Evolutionary conservation across 2,113 vertebrate species (phyloP), one percentile per base, ranked within the genome.

Genomic region (Anolis sagrei): DNA sequence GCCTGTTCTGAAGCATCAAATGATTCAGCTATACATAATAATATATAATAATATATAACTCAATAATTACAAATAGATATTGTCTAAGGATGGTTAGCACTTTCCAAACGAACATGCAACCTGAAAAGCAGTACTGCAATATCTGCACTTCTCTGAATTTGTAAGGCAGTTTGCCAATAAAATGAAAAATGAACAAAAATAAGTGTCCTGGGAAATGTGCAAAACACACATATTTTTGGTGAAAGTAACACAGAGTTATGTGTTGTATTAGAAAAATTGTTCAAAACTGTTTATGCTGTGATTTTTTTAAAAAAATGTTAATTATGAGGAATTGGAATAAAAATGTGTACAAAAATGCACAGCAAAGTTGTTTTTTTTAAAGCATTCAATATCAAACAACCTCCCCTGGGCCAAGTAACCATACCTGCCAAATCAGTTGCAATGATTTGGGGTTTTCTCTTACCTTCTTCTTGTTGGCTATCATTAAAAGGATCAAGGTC

Each of bases 381-480:
- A 58, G 39, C 39, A 2, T 44, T 2, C 39, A 44, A 2, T 13
- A 58, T 18, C 54, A 16, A 13, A 1, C 54, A 58, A 58, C 13
- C 54, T 18, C 54, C 54, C 54, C 54, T 58, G 13, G 13, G 54
- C 54, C 54, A 58, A 58, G 54, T 58, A 13, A 3, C 13, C 54
- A 13, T 44, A 44, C 39, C 39, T 44, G 5, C 39, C 39, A 44
- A 44, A 44, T 44, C 39, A 44, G 39, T 44, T 44, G 39, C 39
- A 44, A 44, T 44, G 39, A 44, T 44, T 44, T 44, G 39, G 19
- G 39, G 21, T n/a, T 58, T 36, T 23, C 54, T 48, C 5, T 84
- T 95, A 97, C 96, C 97, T 91, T 94, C 83, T 79, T 95, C 92
- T 2, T 90, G 82, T 2, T 89, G 95, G 73, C 84, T 93, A 13